Conservation (phyloP, 2,888 invertebrate species). For the Ornithoptera alexandrae region DNA sequence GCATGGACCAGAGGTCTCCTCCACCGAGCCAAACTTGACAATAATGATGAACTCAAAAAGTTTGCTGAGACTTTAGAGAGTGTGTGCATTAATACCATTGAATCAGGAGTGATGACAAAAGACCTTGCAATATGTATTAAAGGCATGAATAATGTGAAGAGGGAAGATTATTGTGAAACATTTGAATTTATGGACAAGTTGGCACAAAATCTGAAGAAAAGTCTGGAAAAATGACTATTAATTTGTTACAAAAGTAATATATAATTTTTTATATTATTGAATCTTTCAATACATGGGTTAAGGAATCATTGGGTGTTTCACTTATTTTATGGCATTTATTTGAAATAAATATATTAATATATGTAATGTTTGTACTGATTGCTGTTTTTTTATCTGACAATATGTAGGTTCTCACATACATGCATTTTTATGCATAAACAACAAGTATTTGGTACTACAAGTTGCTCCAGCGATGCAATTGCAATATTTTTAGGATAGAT, state of each 20-base stretch:
- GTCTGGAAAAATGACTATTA: slow-evolving; percentile 78
- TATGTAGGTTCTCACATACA: background rate
- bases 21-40: slow-evolving; percentile 96
- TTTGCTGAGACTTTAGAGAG: slow-evolving; percentile 94
- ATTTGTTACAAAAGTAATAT: slow-evolving; percentile 50
- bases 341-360: slow-evolving; percentile 39
- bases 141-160: slow-evolving; percentile 88
- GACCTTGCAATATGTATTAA: slow-evolving; percentile 99
- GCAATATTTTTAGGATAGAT: too few species aligned
- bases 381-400: background rate
- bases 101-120: slow-evolving; percentile 97
- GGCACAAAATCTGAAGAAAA: slow-evolving; percentile 90
- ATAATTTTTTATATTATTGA: slow-evolving; percentile 41
- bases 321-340: slow-evolving; percentile 60
- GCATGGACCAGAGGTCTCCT: slow-evolving; percentile 97
- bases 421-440: too few species aligned
- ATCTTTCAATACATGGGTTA: slow-evolving; percentile 39
- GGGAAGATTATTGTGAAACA: slow-evolving; percentile 95
- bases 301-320: slow-evolving; percentile 47
- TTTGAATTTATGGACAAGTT: slow-evolving; percentile 98
- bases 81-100: slow-evolving; percentile 97
- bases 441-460: too few species aligned
- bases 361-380: slow-evolving; percentile 9
- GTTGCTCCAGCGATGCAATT: too few species aligned
- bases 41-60: slow-evolving; percentile 85